Percentiles rank a stretch among this genome's conserved stretches.
phyloP scores from a whole-genome alignment of 2,113 vertebrate genomes.

The Numenius arquata region DNA sequence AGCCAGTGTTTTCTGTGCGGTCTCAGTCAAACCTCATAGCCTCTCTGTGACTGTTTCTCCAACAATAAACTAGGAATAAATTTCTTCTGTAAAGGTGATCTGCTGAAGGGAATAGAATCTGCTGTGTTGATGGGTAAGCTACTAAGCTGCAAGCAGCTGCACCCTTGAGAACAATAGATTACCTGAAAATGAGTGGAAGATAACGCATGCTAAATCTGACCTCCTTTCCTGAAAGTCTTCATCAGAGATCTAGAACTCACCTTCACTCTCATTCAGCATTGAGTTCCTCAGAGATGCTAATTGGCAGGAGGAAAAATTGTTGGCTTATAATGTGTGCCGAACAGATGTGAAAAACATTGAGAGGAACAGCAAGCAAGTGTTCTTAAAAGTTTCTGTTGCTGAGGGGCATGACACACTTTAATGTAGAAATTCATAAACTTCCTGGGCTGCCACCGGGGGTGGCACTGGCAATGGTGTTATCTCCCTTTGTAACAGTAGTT shows the following conservation, averaged over 20 bases:
- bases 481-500: neutral
- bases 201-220: neutral
- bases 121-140: neutral
- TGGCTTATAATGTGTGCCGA: neutral
- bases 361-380: neutral
- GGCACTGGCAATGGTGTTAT: neutral
- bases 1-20: neutral
- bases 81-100: neutral
- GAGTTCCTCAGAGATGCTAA: neutral
- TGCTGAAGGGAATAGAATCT: neutral
- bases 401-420: neutral
- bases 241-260: neutral
- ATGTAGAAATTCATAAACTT: neutral
- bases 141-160: neutral
- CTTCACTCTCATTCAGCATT: neutral
- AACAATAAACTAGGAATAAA: neutral
- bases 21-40: neutral
- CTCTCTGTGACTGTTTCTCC: neutral
- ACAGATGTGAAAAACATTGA: neutral
- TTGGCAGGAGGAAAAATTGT: neutral
- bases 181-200: neutral
- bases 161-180: neutral
- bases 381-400: neutral
- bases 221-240: neutral
- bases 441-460: neutral